Evolutionary conservation across 2,797 vertebrate genomes (phyloP).

Genomic region (Darevskia nairensis): DNA sequence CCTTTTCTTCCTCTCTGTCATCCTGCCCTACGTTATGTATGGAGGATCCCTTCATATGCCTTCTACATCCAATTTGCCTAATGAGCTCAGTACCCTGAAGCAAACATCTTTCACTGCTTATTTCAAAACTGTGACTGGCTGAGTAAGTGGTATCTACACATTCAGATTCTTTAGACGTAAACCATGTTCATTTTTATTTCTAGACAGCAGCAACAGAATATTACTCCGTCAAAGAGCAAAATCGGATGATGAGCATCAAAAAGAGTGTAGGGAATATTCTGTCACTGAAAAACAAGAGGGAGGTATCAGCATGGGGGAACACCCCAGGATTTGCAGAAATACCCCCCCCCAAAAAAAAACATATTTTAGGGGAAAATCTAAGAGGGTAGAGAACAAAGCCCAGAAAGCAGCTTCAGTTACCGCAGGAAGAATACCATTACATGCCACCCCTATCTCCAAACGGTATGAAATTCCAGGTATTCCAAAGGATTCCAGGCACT

Average conservation of each 20-base stretch:
- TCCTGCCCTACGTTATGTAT: not conserved
- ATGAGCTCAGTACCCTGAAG: slow-evolving; percentile 45
- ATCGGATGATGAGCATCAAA: not conserved
- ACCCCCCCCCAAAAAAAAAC: too few species aligned
- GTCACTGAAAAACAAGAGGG: too few species aligned
- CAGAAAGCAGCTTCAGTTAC: too few species aligned
- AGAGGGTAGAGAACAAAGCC: too few species aligned
- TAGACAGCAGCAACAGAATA: slow-evolving; percentile 41
- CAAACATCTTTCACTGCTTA: slow-evolving; percentile 27
- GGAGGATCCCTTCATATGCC: slow-evolving; percentile 24
- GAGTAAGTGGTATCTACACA: slow-evolving; percentile 21
- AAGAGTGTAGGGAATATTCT: too few species aligned
- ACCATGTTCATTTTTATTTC: slow-evolving; percentile 29
- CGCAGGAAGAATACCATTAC: too few species aligned
- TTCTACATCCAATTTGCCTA: slow-evolving; percentile 39
- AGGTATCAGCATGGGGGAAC: too few species aligned
- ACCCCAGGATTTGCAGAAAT: too few species aligned
- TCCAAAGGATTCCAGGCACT: too few species aligned
- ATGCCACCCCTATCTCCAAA: too few species aligned
- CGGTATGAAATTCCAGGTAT: too few species aligned
- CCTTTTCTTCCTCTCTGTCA: slow-evolving; percentile 1
- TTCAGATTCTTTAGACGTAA: slow-evolving; percentile 53
- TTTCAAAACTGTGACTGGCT: slow-evolving; percentile 30
- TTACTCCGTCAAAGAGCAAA: not conserved
- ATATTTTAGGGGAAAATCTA: too few species aligned